These are phyloP conservation scores for Melopsittacus undulatus DNA, from an alignment of 2,797 vertebrate genomes.

Conservation along the genomic window DNA sequence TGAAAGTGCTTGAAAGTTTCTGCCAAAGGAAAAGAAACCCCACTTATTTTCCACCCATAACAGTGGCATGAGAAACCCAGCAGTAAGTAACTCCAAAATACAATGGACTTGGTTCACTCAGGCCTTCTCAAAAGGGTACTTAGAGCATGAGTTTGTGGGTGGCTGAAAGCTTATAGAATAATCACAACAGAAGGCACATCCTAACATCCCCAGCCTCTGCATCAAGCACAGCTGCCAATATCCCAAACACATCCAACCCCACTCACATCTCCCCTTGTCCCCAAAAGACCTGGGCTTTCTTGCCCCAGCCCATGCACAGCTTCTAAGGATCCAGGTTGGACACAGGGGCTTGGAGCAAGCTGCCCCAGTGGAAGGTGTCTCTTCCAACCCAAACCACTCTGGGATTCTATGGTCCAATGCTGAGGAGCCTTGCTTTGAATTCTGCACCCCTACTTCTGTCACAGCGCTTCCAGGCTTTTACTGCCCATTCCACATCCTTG, in stretches of 20 bases:
- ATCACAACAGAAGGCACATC: not conserved
- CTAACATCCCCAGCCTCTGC: not conserved
- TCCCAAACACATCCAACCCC: not conserved
- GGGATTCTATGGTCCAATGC: not conserved
- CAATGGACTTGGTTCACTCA: not conserved
- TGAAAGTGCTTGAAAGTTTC: constrained; percentile 14
- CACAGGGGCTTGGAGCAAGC: not conserved
- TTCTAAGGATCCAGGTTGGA: not conserved
- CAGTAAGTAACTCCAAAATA: not conserved
- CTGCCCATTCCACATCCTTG: not conserved
- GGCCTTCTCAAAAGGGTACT: not conserved
- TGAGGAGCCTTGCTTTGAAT: not conserved
- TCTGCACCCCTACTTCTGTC: accelerated
- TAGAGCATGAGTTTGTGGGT: not conserved
- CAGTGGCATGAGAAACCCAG: not conserved
- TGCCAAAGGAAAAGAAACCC: not conserved
- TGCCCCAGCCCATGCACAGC: accelerated
- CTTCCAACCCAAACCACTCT: not conserved
- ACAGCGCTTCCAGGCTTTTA: not conserved
- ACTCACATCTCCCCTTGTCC: not conserved
- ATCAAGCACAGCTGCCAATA: not conserved
- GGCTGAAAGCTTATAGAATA: not conserved
- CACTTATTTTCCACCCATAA: not conserved
- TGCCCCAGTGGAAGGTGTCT: not conserved
- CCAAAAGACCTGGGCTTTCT: not conserved